Percentiles rank a stretch among this genome's conserved stretches.
phyloP scores from a whole-genome alignment of 2,113 vertebrate species.

The Pollachius pollachius region DNA sequence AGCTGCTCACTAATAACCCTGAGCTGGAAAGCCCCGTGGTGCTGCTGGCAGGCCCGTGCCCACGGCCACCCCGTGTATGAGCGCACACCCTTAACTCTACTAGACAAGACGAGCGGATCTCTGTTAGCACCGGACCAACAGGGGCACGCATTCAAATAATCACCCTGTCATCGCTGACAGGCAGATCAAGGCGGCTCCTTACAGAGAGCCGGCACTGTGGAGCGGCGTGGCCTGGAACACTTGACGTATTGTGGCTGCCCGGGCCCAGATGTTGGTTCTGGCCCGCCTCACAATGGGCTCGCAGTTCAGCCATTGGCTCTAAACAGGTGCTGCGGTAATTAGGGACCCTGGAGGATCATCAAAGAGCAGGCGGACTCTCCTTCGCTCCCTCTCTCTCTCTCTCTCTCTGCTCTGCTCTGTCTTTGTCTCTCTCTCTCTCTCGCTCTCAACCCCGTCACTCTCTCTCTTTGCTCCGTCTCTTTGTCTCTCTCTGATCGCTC shows the following conservation, averaged over 20 bases:
- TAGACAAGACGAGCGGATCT: conserved; percentile 30
- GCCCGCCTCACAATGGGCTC: conserved; percentile 35
- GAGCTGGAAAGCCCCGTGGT: conserved; percentile 7
- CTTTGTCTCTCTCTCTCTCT: conserved; percentile 1
- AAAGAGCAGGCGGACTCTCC: conserved; percentile 33
- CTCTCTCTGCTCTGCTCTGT: conserved; percentile 7
- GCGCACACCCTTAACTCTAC: conserved; percentile 24
- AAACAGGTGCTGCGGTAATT: conserved; percentile 64
- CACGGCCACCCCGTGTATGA: conserved; percentile 10
- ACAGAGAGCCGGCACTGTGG: conserved; percentile 45
- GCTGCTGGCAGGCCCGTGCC: conserved; percentile 7
- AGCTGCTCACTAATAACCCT: conserved; percentile 15
- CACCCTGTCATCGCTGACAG: conserved; percentile 45
- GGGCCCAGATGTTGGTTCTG: conserved; percentile 62
- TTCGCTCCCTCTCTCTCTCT: neutral
- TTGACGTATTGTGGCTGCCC: conserved; percentile 55
- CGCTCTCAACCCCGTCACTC: neutral
- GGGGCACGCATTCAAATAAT: conserved; percentile 45
- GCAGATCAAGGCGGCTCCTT: conserved; percentile 52
- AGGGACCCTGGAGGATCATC: conserved; percentile 53
- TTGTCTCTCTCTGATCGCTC: neutral
- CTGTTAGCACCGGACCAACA: conserved; percentile 44
- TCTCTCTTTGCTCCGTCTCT: neutral
- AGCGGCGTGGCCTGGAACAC: conserved; percentile 53
- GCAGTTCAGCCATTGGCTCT: conserved; percentile 49